Base-by-base conservation (phyloP, 2,888 invertebrate species). In the Dynastes hyllus region DNA sequence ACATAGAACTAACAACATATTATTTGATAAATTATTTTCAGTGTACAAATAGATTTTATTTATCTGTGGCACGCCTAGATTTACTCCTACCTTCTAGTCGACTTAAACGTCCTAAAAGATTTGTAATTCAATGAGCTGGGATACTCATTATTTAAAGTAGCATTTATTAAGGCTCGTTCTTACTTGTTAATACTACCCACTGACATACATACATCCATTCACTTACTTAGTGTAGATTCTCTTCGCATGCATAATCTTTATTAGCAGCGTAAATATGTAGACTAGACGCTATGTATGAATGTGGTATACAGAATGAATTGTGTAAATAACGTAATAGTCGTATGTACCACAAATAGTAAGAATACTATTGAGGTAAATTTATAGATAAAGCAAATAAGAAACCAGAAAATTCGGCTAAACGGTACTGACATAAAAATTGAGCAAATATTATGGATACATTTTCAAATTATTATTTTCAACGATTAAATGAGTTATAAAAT, bases 151-250 rank as follows among this genome's bases (percentile, higher is more conserved):
- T 73, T 73, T 73, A 73, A 73, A 73, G 55, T 73, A 45, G 16
- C 61, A 29, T 58, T 75, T 50, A 75, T 75, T 75, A 45, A 45
- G 40, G 45, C 61, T 75, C 73, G 40, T 75, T 61, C 61, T 75
- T 58, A 75, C 73, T 75, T 75, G 45, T 75, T 75, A 75, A 63
- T 75, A 55, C 73, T 75, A 63, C 73, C 73, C 73, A 75, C 73
- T 61, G 58, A 22, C 61, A 61, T 27, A 66, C 51, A 75, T 45
- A 27, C 40, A 75, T 75, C 45, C 61, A 16, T 16, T 16, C 16
- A 16, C 16, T 16, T 16, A 40, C 22, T 45, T 40, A 75, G 27
- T 69, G 8, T 27, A 69, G 51, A 69, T 69, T 69, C 13, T 50
- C 6, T 45, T 75, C 22, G 45, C 55, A 58, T 75, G 58, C 73